Percentiles rank a stretch among this genome's conserved stretches.
Conservation (phyloP, 2,797 vertebrate species). For the Crocodylus rhombifer region DNA sequence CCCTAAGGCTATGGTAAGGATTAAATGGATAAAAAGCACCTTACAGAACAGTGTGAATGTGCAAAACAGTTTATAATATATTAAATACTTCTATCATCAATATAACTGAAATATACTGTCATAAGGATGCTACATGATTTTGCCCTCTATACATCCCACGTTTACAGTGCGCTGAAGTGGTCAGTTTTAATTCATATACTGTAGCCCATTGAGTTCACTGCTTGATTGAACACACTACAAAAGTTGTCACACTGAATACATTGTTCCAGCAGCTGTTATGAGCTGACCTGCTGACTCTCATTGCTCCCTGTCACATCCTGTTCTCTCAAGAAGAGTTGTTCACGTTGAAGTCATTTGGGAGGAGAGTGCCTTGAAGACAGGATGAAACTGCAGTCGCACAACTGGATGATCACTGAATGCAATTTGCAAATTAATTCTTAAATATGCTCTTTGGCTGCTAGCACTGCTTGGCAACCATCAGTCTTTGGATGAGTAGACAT, state of each 20-base stretch:
- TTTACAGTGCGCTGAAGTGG: neutral
- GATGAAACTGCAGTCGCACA: neutral
- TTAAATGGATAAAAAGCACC: neutral
- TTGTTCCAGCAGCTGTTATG: neutral
- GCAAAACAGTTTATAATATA: neutral
- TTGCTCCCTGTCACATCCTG: neutral
- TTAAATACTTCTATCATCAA: neutral
- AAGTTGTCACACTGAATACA: neutral
- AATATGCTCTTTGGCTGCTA: neutral
- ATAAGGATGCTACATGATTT: neutral
- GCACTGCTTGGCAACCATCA: neutral
- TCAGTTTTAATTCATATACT: neutral
- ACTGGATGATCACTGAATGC: rapidly evolving
- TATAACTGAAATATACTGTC: rapidly evolving
- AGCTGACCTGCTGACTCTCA: neutral
- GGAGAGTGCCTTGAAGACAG: neutral
- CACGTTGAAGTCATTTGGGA: neutral
- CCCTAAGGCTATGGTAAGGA: neutral
- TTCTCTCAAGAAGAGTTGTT: neutral
- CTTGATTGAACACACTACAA: neutral
- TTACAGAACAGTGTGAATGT: neutral
- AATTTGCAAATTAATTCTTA: neutral
- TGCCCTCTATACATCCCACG: rapidly evolving
- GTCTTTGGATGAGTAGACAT: neutral
- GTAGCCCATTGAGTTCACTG: neutral